Evolutionary conservation across 2,797 vertebrate genomes (phyloP).

Genomic region (Limnodromus scolopaceus): DNA sequence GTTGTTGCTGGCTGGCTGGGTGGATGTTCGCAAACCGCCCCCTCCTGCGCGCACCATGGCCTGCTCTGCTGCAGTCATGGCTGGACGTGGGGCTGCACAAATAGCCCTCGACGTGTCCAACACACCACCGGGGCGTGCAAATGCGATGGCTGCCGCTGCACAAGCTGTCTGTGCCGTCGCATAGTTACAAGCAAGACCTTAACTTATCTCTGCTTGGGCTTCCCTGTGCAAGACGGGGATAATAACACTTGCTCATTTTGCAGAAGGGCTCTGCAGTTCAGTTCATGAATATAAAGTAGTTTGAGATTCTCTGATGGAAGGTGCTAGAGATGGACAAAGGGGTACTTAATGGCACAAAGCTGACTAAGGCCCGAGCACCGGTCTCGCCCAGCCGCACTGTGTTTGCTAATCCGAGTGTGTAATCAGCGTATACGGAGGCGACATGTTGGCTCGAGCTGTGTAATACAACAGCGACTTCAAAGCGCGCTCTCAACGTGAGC

Average conservation of each 20-base stretch:
- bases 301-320: neutral
- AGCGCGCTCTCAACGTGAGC: fast-evolving
- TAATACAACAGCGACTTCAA: neutral
- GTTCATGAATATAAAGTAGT: neutral
- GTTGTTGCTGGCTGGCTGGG: fast-evolving
- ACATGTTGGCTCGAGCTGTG: neutral
- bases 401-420: neutral
- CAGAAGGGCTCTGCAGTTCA: neutral
- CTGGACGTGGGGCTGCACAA: fast-evolving
- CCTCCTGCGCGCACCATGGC: fast-evolving
- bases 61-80: fast-evolving
- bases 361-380: neutral
- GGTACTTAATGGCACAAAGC: neutral
- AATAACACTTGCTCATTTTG: neutral
- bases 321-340: neutral
- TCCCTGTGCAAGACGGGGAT: neutral
- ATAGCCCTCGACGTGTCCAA: fast-evolving
- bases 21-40: neutral
- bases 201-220: neutral
- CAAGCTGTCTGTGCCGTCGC: neutral
- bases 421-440: fast-evolving
- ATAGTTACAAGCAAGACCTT: neutral
- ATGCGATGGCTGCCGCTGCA: neutral
- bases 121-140: neutral
- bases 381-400: neutral